Conservation (phyloP, 2,113 vertebrate genomes). For the Plotosus lineatus region DNA sequence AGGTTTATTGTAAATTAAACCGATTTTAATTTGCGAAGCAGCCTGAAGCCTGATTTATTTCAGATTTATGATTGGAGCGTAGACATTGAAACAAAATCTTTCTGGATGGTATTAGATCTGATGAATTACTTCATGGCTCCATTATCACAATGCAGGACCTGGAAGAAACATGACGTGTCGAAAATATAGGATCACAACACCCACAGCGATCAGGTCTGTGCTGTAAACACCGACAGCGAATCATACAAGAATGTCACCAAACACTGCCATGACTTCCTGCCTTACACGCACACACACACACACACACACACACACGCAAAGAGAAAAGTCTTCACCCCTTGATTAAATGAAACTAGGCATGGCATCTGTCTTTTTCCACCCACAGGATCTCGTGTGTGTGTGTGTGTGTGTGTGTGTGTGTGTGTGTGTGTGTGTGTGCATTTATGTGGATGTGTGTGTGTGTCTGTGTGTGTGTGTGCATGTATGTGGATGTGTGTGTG, state of each 20-base stretch:
- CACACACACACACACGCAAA: slow-evolving; percentile 33
- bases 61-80: not conserved
- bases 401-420: not conserved
- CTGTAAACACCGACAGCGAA: slow-evolving; percentile 6
- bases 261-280: slow-evolving; percentile 30
- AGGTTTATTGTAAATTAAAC: not conserved
- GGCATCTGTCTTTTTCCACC: slow-evolving; percentile 25
- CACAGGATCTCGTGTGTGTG: not conserved
- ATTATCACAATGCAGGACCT: not conserved
- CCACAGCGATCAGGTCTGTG: too few relatives aligned
- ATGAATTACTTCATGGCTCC: not conserved
- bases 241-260: slow-evolving; percentile 35
- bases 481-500: not conserved
- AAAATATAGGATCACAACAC: not conserved
- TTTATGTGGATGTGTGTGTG: not conserved
- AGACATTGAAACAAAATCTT: not conserved
- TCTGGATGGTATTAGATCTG: not conserved
- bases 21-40: not conserved
- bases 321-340: slow-evolving; percentile 29
- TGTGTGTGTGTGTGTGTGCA: not conserved
- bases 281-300: not conserved
- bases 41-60: not conserved
- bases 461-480: not conserved
- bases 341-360: slow-evolving; percentile 38
- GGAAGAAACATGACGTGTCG: not conserved